Percentiles rank a stretch among this genome's conserved stretches.
These are phyloP conservation scores for Ormyrus labotus DNA, from an alignment of 2,888 invertebrate genomes.

Conservation along the genomic window DNA sequence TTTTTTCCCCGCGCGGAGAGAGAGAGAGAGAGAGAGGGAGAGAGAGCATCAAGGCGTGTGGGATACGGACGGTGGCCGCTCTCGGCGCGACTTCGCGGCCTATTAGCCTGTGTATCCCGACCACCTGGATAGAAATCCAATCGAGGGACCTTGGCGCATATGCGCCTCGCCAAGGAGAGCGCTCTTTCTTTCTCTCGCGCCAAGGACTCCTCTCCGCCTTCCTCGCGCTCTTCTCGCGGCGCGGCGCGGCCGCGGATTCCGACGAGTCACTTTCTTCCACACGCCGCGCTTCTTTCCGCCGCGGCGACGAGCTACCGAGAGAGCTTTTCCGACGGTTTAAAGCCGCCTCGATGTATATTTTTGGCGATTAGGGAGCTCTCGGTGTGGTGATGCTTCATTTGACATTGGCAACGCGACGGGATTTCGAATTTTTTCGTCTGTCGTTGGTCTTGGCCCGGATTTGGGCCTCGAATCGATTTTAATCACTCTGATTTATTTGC, in stretches of 20 bases:
- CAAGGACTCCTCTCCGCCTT: constrained; percentile 46
- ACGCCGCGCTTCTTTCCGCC: background rate
- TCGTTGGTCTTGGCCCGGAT: no score
- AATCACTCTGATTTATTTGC: no score
- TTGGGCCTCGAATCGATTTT: no score
- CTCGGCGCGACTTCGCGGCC: constrained; percentile 60
- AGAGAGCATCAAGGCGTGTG: no score
- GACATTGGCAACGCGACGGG: no score
- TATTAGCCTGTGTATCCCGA: constrained; percentile 63
- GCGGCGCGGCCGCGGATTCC: background rate
- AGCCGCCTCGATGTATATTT: background rate
- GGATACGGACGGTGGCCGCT: constrained; percentile 53
- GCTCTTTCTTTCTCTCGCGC: constrained; percentile 14
- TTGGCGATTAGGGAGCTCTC: background rate
- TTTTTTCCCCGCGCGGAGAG: no score
- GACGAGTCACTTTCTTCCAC: background rate
- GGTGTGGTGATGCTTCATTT: no score
- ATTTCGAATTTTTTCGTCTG: no score
- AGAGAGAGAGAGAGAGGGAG: no score
- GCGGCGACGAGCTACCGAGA: background rate
- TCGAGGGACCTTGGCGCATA: constrained; percentile 38
- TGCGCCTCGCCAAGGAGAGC: constrained; percentile 35
- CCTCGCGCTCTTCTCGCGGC: background rate
- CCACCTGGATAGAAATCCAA: constrained; percentile 61
- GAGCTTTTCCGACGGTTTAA: background rate